These are phyloP conservation scores for Lycodopsis pacificus DNA, from an alignment of 2,797 vertebrate species.

Conservation along the genomic window DNA sequence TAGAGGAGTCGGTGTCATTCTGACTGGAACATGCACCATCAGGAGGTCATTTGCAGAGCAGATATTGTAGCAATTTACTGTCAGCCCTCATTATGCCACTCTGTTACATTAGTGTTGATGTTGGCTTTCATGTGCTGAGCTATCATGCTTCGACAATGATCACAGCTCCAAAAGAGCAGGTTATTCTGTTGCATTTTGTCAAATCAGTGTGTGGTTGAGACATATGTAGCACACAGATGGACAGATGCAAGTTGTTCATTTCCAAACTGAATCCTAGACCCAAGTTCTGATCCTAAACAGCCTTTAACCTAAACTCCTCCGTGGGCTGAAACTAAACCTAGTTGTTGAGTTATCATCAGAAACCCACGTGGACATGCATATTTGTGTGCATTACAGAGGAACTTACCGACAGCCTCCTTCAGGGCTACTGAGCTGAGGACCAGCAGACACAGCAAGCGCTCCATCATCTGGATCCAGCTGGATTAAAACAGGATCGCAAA, in stretches of 20 bases:
- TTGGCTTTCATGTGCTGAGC: background rate
- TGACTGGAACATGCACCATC: too few relatives aligned
- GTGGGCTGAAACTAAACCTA: too few relatives aligned
- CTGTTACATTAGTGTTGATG: background rate
- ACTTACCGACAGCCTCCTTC: conserved; percentile 57
- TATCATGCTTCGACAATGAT: background rate
- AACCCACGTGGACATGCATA: background rate
- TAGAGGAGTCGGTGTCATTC: too few relatives aligned
- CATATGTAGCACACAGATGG: too few relatives aligned
- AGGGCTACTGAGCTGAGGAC: conserved; percentile 46
- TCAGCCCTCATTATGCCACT: too few relatives aligned
- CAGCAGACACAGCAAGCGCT: conserved; percentile 51
- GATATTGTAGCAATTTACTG: too few relatives aligned
- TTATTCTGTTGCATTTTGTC: background rate
- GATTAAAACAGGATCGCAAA: conserved; percentile 13
- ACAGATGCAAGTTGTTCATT: too few relatives aligned
- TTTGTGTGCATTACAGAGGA: background rate
- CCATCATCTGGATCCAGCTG: conserved; percentile 53
- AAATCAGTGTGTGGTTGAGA: background rate
- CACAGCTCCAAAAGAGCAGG: background rate
- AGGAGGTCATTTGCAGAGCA: background rate
- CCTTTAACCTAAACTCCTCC: too few relatives aligned
- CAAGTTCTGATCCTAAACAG: too few relatives aligned
- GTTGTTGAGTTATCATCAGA: background rate
- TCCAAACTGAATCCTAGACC: too few relatives aligned